Base-by-base conservation (phyloP, 1,140 invertebrate species). In the Scaptomyza montana region DNA sequence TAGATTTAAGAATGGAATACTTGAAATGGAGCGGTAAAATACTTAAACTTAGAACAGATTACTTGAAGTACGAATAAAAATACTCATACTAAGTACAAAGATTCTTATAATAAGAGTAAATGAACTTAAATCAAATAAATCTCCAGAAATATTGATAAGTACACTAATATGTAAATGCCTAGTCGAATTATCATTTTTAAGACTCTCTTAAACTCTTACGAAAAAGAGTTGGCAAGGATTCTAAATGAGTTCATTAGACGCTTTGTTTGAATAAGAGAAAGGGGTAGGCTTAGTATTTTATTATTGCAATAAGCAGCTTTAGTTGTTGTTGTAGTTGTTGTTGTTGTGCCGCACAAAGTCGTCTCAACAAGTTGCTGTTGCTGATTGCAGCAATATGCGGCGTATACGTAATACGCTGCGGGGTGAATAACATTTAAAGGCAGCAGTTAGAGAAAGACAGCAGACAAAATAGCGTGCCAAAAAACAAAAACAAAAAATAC, bases 391-490 rank as follows among this genome's bases (percentile, higher is more conserved):
- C 36, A 50, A 49, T 59, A 69, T 60, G 62, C 54, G 47, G 79
- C 84, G 82, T 87, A 87, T 89, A 87, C 84, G 78, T 87, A 82
- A 89, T 89, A 75, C 49, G 33, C 33, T 61, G 43, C 64, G 78
- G 78, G 82, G 82, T 87, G 82, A 87, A 87, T 87, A 87, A 87
- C 82, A 87, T 89, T 86, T 77, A 65, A 68, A 46, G 33, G 21
- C 21, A 25, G 21, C 21, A 25, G 21, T 30, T 36, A 30, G 12
- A 45, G 25, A 21, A 1, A 47, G 19, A 19, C 36, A 25, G 36
- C 12, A 33, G 3, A 33, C 5, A 36, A 16, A 36, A 87, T 87
- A 73, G 84, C 84, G 84, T 87, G 84, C 84, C 84, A 89, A 87
- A 76, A 86, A 33, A 33, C 7, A 33, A 33, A 5, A 33, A 33